A percentile compares a stretch with the other conserved stretches of the same genome.
These are phyloP conservation scores for Hyalella azteca DNA, from an alignment of 2,888 invertebrate genomes.

Conservation along the genomic window DNA sequence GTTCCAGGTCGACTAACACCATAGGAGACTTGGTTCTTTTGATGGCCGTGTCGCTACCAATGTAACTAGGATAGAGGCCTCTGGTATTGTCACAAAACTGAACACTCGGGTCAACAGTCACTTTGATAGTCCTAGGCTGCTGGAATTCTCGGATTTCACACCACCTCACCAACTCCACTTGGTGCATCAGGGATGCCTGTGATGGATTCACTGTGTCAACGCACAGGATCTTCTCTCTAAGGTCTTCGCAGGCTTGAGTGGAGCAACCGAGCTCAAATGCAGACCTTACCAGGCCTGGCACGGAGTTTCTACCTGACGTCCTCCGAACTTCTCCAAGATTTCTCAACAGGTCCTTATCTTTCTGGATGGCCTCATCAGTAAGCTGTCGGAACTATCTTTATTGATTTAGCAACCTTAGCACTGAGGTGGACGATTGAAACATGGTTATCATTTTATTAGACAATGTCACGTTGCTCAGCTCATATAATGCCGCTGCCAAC, in stretches of 20 bases:
- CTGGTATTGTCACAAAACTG: background rate
- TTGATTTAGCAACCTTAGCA: background rate
- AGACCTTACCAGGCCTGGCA: background rate
- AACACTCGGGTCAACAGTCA: background rate
- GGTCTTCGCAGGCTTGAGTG: background rate
- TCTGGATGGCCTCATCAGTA: background rate
- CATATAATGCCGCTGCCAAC: background rate
- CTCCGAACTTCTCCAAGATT: background rate
- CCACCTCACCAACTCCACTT: background rate
- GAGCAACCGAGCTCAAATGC: background rate
- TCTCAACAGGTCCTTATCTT: background rate
- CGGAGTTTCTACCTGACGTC: background rate
- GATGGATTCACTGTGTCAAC: background rate
- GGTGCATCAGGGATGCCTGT: background rate
- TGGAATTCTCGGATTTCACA: no score
- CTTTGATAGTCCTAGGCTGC: no score
- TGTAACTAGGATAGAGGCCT: background rate
- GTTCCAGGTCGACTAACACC: background rate
- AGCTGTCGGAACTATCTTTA: background rate
- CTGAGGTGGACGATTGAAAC: background rate
- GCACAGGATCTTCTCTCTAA: background rate
- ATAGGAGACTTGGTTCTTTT: background rate
- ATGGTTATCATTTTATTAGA: background rate
- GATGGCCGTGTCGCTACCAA: background rate
- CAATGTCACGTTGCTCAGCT: background rate